phyloP scores from a whole-genome alignment of 2,888 invertebrate species.

The Mythimna pallens region DNA sequence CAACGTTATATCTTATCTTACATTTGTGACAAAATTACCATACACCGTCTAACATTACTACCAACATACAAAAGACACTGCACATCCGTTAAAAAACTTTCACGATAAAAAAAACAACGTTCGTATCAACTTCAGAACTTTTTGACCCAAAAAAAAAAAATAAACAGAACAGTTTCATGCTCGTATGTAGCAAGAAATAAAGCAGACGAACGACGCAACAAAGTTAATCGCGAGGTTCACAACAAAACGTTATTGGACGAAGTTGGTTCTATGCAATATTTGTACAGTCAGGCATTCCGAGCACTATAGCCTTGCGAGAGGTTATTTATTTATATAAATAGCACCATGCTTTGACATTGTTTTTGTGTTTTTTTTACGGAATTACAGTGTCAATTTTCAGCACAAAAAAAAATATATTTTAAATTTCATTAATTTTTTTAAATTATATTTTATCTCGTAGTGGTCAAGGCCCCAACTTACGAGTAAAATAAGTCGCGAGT shows the following conservation, averaged over 20 bases:
- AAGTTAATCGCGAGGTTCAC: conserved; percentile 54
- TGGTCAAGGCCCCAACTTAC: too few relatives aligned
- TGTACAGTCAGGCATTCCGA: conserved; percentile 33
- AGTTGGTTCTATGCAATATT: conserved; percentile 47
- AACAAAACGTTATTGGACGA: conserved; percentile 51
- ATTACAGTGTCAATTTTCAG: background rate
- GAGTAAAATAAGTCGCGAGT: too few relatives aligned
- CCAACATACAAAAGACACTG: background rate
- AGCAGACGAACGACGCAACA: conserved; percentile 42
- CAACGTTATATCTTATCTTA: too few relatives aligned
- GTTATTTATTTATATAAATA: conserved; percentile 29
- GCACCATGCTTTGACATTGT: background rate
- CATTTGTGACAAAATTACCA: background rate
- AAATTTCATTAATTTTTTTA: too few relatives aligned
- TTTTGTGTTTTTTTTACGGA: background rate
- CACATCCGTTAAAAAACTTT: conserved; percentile 13
- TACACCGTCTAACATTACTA: background rate
- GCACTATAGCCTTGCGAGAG: conserved; percentile 3
- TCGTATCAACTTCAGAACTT: conserved; percentile 25
- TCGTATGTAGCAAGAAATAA: conserved; percentile 43
- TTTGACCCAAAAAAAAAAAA: conserved; percentile 19
- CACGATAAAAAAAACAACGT: conserved; percentile 21
- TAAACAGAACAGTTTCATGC: conserved; percentile 29
- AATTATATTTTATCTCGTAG: too few relatives aligned
- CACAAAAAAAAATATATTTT: background rate